Evolutionary conservation across 2,888 invertebrate genomes (phyloP), one percentile per base, ranked within the genome.

Genomic region (Lampropteryx suffumata): DNA sequence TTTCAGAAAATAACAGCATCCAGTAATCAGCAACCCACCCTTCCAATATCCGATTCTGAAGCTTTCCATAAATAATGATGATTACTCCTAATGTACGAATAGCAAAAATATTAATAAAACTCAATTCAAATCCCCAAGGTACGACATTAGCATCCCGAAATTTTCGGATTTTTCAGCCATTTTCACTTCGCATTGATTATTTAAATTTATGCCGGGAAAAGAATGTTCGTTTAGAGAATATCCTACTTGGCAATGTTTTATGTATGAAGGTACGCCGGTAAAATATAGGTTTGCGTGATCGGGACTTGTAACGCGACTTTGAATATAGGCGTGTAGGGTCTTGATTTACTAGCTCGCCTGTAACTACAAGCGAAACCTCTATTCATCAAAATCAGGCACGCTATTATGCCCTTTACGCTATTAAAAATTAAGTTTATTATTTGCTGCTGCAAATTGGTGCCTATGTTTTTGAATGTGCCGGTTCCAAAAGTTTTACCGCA

Each of bases 211-310:
- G 41, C 57, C 43, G 43, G 37, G 47, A 54, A 55, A 58, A 51
- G 55, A 57, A 55, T 60, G 67, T 61, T 62, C 65, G 59, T 64
- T 70, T 64, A 61, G 62, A 68, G 62, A 63, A 67, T 66, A 69
- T 66, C 63, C 64, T 64, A 66, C 66, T 58, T 53, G 51, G 55
- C 54, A 64, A 73, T 69, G 69, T 72, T 67, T 69, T 64, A 75
- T 73, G 70, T 71, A 74, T 69, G 69, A 68, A 67, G 71, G 67
- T 66, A 68, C 50, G 65, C 58, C 61, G 58, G 73, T 78, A 76
- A 82, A 82, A 80, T 84, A 83, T 82, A 67, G 73, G 74, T 67
- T 86, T 64, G 84, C 86, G 83, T 85, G 84, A 62, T 59, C 55
- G 48, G 69, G 71, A 73, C 79, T 79, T 79, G 76, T 81, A 80